Conservation (phyloP, 2,888 invertebrate genomes). For the Aphodius sticticus region DNA sequence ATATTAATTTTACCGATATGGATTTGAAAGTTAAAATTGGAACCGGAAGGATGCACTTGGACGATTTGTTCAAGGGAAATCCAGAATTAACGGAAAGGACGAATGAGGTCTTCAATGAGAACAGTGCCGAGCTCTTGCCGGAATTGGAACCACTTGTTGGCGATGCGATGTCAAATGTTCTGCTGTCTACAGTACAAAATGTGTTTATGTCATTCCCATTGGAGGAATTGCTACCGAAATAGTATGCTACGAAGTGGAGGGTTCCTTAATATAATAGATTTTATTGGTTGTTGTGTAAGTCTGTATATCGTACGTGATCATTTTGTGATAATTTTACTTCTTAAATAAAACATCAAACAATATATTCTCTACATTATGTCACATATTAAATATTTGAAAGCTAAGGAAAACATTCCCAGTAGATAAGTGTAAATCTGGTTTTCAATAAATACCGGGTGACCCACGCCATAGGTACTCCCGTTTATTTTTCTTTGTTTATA, state of each 20-base stretch:
- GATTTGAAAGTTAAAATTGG: slow-evolving; percentile 40
- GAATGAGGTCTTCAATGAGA: slow-evolving; percentile 45
- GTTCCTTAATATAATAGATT: not conserved
- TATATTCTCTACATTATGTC: too few species aligned
- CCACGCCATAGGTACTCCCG: too few species aligned
- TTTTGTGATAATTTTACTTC: too few species aligned
- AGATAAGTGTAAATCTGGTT: too few species aligned
- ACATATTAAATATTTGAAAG: too few species aligned
- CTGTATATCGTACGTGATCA: too few species aligned
- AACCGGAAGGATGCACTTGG: slow-evolving; percentile 42
- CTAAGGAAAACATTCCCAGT: too few species aligned
- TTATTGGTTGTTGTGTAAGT: not conserved
- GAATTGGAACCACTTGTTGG: slow-evolving; percentile 46
- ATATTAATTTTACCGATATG: slow-evolving; percentile 34
- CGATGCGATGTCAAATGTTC: slow-evolving; percentile 39
- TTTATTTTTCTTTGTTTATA: too few species aligned
- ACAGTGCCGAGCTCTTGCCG: slow-evolving; percentile 42
- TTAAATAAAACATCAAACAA: too few species aligned
- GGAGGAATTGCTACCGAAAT: slow-evolving; percentile 42
- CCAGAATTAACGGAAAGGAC: slow-evolving; percentile 44
- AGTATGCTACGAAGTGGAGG: slow-evolving; percentile 47
- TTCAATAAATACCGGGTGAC: too few species aligned
- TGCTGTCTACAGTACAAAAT: slow-evolving; percentile 38
- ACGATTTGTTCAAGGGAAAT: slow-evolving; percentile 47
- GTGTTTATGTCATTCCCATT: slow-evolving; percentile 43